Evolutionary conservation across 2,888 invertebrate genomes (phyloP).

Genomic region (Hemithea aestivaria): DNA sequence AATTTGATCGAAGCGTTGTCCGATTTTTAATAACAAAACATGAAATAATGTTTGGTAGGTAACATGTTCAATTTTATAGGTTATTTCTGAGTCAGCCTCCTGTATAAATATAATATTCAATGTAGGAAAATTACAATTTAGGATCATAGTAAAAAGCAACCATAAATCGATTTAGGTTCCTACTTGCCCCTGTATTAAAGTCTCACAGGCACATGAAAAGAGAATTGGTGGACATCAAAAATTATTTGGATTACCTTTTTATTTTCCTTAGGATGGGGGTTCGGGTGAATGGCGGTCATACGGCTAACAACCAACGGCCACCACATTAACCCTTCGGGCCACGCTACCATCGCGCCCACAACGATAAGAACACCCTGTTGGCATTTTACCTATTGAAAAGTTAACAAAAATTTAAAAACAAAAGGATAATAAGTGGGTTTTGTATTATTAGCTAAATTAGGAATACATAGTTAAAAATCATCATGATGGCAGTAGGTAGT

Average conservation of each 20-base stretch:
- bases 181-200: too few relatives aligned
- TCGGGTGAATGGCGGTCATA: slow-evolving; percentile 49
- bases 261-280: slow-evolving; percentile 45
- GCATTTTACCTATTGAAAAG: slow-evolving; percentile 25
- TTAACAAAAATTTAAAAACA: too few relatives aligned
- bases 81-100: too few relatives aligned
- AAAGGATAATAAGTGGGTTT: too few relatives aligned
- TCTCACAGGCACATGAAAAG: slow-evolving; percentile 11
- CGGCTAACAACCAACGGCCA: slow-evolving; percentile 47
- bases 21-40: slow-evolving; percentile 12
- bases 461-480: too few relatives aligned
- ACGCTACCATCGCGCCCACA: slow-evolving; percentile 32
- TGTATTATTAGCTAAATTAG: too few relatives aligned
- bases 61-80: too few relatives aligned
- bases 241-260: slow-evolving; percentile 58
- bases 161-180: too few relatives aligned
- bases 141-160: too few relatives aligned
- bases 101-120: too few relatives aligned
- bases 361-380: slow-evolving; percentile 37
- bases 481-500: too few relatives aligned
- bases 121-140: too few relatives aligned
- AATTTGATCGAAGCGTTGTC: slow-evolving; percentile 18
- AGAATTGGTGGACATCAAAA: slow-evolving; percentile 52
- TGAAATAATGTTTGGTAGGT: slow-evolving; percentile 1
- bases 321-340: slow-evolving; percentile 54